Percentiles rank a stretch among this genome's conserved stretches.
Evolutionary conservation across 2,113 vertebrate species (phyloP).

Genomic region (Stegostoma tigrinum): DNA sequence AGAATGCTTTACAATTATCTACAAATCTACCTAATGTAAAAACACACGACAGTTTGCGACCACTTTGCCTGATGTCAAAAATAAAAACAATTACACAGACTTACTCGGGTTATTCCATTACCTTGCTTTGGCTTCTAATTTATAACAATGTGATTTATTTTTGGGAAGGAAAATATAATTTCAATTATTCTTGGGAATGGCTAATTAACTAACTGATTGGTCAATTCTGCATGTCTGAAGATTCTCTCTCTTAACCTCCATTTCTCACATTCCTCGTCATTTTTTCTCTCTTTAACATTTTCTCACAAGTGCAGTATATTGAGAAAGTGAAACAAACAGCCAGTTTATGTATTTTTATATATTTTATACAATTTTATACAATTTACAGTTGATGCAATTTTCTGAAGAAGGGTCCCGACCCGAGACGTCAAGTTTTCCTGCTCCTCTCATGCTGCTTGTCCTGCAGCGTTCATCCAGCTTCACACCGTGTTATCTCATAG

Average conservation of each 20-base stretch:
- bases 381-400: no score
- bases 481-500: no score
- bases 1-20: background rate
- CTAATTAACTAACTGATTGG: background rate
- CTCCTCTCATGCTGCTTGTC: no score
- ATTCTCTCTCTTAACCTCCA: background rate
- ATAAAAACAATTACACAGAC: background rate
- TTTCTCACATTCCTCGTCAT: background rate
- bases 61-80: background rate
- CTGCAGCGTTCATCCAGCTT: no score
- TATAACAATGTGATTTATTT: background rate
- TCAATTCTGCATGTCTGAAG: background rate
- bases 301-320: background rate
- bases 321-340: background rate
- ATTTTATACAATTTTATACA: no score
- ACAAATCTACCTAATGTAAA: background rate
- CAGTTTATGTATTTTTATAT: no score
- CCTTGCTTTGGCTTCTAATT: background rate
- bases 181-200: background rate
- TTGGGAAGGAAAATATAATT: background rate
- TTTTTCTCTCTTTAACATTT: background rate
- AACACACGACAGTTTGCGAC: background rate
- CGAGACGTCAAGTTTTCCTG: no score
- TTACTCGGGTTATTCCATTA: background rate
- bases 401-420: no score